These are phyloP conservation scores for Desoria tigrina DNA, from an alignment of 2,888 invertebrate genomes.

Conservation along the genomic window DNA sequence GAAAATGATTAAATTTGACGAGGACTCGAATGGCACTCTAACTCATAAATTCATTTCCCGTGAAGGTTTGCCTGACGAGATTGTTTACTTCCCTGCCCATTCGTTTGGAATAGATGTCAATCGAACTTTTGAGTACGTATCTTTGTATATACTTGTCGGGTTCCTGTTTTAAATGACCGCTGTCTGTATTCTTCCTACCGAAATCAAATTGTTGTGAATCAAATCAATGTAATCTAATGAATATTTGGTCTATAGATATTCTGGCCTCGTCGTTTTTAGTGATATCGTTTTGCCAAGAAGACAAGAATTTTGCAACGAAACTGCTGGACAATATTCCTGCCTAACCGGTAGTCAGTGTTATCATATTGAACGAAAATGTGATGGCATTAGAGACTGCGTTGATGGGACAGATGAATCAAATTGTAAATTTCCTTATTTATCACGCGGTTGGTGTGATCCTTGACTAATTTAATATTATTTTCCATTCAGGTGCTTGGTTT, in stretches of 20 bases:
- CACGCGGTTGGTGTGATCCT: background rate
- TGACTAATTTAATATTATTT: too few species aligned
- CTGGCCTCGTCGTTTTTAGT: constrained; percentile 85
- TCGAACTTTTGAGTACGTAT: constrained; percentile 83
- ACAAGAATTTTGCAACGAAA: constrained; percentile 69
- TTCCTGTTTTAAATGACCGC: too few species aligned
- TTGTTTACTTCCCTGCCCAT: constrained; percentile 83
- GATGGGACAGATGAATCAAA: constrained; percentile 83
- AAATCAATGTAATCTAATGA: background rate
- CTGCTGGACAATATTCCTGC: constrained; percentile 76
- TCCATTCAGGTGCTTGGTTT: constrained; percentile 62
- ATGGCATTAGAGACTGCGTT: constrained; percentile 73
- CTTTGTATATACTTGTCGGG: too few species aligned
- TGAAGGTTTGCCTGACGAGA: constrained; percentile 78
- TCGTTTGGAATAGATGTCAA: constrained; percentile 92
- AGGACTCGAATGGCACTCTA: constrained; percentile 80
- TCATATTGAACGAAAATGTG: constrained; percentile 72
- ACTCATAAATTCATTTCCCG: constrained; percentile 82
- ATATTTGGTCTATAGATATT: constrained; percentile 57
- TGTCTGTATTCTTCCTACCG: too few species aligned
- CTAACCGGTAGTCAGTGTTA: constrained; percentile 77
- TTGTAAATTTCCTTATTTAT: too few species aligned
- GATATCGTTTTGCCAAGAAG: constrained; percentile 77
- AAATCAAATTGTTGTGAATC: too few species aligned
- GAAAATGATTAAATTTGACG: constrained; percentile 85